phyloP scores from a whole-genome alignment of 1,140 invertebrate species.

The Trachymyrmex cornetzi region DNA sequence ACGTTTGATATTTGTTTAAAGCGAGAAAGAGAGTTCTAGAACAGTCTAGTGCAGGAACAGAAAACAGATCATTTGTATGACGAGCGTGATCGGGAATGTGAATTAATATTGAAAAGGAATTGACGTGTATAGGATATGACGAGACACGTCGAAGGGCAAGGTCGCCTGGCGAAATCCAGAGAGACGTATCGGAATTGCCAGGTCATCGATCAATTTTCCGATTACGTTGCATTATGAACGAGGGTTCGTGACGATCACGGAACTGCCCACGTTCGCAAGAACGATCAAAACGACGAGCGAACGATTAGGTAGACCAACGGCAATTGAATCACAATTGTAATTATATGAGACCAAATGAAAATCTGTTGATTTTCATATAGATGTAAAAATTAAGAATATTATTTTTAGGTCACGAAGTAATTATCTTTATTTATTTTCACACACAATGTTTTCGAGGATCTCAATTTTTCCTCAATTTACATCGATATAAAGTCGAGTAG shows the following conservation, averaged over 20 bases:
- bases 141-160: constrained; percentile 31
- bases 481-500: neutral
- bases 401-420: neutral
- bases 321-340: constrained; percentile 4
- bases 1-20: too few species aligned
- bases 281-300: constrained; percentile 15
- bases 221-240: constrained; percentile 57
- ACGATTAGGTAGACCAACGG: neutral
- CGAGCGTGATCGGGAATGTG: constrained; percentile 8
- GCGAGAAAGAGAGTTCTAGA: too few species aligned
- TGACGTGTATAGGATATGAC: neutral
- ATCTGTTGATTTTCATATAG: neutral
- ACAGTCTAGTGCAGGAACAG: too few species aligned
- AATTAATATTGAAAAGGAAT: constrained; percentile 49
- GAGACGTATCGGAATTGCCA: constrained; percentile 24
- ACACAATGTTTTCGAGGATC: neutral
- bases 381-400: neutral
- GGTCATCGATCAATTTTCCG: constrained; percentile 53
- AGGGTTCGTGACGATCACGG: constrained; percentile 27
- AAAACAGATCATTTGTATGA: too few species aligned
- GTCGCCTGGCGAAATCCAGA: constrained; percentile 28
- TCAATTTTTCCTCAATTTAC: neutral
- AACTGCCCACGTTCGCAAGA: constrained; percentile 20
- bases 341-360: neutral
- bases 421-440: neutral